A percentile compares a stretch with the other conserved stretches of the same genome.
Conservation (phyloP, 1,140 invertebrate genomes). For the Trialeurodes vaporariorum region DNA sequence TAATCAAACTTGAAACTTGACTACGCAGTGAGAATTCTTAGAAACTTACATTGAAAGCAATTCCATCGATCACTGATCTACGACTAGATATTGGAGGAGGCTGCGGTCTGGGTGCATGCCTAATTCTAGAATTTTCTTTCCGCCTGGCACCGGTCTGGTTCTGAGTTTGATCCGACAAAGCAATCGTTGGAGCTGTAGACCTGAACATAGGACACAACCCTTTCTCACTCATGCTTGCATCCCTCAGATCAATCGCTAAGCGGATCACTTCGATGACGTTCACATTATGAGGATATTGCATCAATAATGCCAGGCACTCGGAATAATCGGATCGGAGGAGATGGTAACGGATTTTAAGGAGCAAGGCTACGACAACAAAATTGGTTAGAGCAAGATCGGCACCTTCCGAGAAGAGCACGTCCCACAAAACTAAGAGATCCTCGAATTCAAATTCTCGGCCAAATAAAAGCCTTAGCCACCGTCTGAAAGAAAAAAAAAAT, state of each 20-base stretch:
- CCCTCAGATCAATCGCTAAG: background rate
- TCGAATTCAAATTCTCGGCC: constrained; percentile 64
- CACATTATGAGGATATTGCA: background rate
- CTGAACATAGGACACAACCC: background rate
- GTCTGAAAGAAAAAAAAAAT: constrained; percentile 39
- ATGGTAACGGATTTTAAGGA: constrained; percentile 52
- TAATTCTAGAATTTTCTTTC: background rate
- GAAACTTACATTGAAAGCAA: background rate
- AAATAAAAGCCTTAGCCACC: constrained; percentile 67
- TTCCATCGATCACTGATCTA: background rate
- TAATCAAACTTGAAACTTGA: too few species aligned
- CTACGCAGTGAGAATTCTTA: too few species aligned
- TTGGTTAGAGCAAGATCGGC: constrained; percentile 48
- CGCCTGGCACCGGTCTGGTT: too few species aligned
- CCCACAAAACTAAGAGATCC: constrained; percentile 63
- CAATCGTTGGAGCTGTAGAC: background rate
- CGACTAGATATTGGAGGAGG: background rate
- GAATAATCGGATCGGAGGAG: background rate
- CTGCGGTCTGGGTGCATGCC: too few species aligned
- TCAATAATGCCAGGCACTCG: background rate
- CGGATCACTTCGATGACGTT: background rate
- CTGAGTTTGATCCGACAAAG: background rate
- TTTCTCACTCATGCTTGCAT: background rate
- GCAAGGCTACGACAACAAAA: constrained; percentile 62
- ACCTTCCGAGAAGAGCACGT: constrained; percentile 65